Percentiles rank a stretch among this genome's conserved stretches.
Evolutionary conservation across 1,140 invertebrate species (phyloP).

Genomic region (Doryteuthis pealeii): DNA sequence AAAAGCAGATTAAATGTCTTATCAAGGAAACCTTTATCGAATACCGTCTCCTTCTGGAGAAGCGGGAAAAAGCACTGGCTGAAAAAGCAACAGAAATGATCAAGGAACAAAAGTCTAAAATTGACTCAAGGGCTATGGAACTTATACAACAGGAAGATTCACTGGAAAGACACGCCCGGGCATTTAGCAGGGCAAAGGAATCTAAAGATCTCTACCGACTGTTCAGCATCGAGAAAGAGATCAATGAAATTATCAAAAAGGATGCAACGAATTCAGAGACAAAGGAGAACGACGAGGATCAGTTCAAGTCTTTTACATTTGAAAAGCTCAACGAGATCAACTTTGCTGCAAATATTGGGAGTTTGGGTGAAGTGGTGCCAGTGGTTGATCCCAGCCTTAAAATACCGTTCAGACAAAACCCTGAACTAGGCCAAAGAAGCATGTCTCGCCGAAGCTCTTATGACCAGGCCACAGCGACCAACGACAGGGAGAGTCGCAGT

Average conservation of each 20-base stretch:
- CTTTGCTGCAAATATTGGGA: constrained; percentile 47
- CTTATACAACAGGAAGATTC: constrained; percentile 44
- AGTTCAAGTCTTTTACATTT: constrained; percentile 43
- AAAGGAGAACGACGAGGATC: constrained; percentile 43
- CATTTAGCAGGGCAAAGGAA: constrained; percentile 37
- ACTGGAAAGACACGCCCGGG: constrained; percentile 47
- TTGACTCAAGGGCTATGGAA: constrained; percentile 44
- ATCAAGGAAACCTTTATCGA: constrained; percentile 56
- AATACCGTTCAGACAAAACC: constrained; percentile 43
- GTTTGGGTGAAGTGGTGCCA: constrained; percentile 42
- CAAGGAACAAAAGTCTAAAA: constrained; percentile 44
- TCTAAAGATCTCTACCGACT: constrained; percentile 46
- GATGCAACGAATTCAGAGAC: constrained; percentile 36
- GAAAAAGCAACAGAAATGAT: constrained; percentile 39
- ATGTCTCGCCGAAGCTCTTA: constrained; percentile 29
- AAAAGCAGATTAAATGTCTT: constrained; percentile 40
- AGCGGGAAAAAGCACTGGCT: constrained; percentile 45
- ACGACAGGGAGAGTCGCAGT: background rate
- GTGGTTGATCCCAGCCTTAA: constrained; percentile 38
- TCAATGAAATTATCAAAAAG: constrained; percentile 40
- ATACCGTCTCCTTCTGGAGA: constrained; percentile 48
- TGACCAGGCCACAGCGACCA: background rate
- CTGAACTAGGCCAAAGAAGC: constrained; percentile 40
- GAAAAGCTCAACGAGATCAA: constrained; percentile 41
- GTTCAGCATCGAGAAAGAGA: constrained; percentile 46